These are phyloP conservation scores for Piezodorus guildinii DNA, from an alignment of 1,140 invertebrate genomes.

Conservation along the genomic window DNA sequence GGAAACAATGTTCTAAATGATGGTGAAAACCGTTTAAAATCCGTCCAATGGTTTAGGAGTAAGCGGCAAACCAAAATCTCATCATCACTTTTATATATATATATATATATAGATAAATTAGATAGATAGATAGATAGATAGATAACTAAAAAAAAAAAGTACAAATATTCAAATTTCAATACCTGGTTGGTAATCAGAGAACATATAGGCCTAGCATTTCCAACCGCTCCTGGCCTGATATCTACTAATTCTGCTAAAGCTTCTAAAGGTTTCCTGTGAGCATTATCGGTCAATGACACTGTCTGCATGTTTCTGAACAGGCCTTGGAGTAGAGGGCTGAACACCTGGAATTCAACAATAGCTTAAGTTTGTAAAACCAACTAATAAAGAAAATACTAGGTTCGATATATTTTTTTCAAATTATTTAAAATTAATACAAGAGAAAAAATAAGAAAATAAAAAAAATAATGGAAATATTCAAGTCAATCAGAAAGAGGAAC, in stretches of 20 bases:
- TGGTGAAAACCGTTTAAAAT: too few relatives aligned
- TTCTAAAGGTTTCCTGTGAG: constrained; percentile 53
- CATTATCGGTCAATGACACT: constrained; percentile 56
- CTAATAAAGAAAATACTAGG: background rate
- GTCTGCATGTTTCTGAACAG: constrained; percentile 54
- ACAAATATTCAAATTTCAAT: background rate
- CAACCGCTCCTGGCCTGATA: constrained; percentile 44
- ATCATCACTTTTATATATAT: too few relatives aligned
- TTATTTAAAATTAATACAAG: background rate
- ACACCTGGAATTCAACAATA: constrained; percentile 39
- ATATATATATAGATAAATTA: too few relatives aligned
- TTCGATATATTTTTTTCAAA: background rate
- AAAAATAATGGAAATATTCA: too few relatives aligned
- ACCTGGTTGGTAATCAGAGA: constrained; percentile 51
- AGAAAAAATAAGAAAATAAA: background rate
- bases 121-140: too few relatives aligned
- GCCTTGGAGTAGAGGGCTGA: constrained; percentile 56
- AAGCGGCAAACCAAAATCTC: too few relatives aligned
- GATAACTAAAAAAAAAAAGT: background rate
- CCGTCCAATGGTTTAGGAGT: too few relatives aligned
- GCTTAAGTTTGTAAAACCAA: background rate
- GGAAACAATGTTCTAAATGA: too few relatives aligned
- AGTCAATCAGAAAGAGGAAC: too few relatives aligned
- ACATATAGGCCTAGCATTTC: constrained; percentile 59
- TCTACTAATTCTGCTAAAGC: constrained; percentile 57